Evolutionary conservation across 2,797 vertebrate species (phyloP), one percentile per base, ranked within the genome.

Genomic region (Chelon labrosus): DNA sequence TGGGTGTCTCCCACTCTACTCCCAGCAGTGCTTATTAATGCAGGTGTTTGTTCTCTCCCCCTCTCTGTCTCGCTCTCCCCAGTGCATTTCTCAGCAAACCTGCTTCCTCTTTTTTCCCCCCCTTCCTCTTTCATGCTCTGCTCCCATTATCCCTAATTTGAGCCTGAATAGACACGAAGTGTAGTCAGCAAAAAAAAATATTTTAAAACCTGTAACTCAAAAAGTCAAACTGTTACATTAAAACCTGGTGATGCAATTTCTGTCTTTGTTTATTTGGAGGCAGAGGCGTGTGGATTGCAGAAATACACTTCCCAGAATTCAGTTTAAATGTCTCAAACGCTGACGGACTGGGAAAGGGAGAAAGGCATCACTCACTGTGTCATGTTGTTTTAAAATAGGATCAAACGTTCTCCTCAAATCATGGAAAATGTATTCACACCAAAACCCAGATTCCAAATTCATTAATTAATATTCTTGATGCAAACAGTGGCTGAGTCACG

Each of bases 21-120:
- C 77, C 83, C 85, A 80, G 76, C 79, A 77, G 80, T 72, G 80
- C 83, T 75, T 66, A 76, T 88, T 89, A 88, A 87, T 89, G 70
- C 79, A 79, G 42, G 70, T 70, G 62, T 79, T 59, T 71, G 62
- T 53, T 59, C 46, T 51, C 60, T 38, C 10, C 42, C 53, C 38
- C 38, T 44, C 3, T 47, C 44, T 44, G 2, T 17, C 39, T 19
- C 58, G 27, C 47, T n/a, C 67, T 50, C 75, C 5, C 52, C 65
- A 62, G 54, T 55, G 20, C 16, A 51, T 78, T 69, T 66, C 61
- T 63, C 69, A 56, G 57, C 61, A 84, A 62, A 57, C 49, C 73
- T 41, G 39, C 65, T 70, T 54, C 71, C 76, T 83, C 55, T 35
- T 35, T 69, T 73, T 69, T 4, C 31, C 31, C 31, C 7, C 50